phyloP scores from a whole-genome alignment of 2,113 vertebrate genomes.

The Sigmodon hispidus region DNA sequence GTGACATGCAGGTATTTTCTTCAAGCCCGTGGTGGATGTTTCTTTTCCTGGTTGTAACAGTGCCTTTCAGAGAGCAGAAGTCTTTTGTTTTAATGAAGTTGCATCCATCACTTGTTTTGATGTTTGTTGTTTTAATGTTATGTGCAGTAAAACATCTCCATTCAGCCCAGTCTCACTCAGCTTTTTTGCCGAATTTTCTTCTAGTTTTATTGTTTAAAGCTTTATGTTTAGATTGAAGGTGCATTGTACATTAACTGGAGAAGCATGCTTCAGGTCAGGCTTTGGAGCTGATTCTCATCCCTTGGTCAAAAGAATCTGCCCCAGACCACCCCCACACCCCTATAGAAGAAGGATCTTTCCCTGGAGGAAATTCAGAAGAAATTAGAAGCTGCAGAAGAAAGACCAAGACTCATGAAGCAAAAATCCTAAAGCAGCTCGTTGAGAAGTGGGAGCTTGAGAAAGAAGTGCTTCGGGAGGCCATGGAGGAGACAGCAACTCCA shows the following conservation, averaged over 20 bases:
- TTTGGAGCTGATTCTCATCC: constrained; percentile 96
- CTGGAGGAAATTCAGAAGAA: constrained; percentile 97
- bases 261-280: constrained; percentile 96
- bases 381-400: constrained; percentile 95
- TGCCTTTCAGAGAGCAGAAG: not conserved
- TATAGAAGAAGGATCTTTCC: constrained; percentile 94
- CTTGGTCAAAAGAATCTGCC: constrained; percentile 91
- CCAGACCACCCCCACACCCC: constrained; percentile 92
- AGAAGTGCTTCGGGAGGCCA: constrained; percentile 96
- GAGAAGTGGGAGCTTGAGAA: constrained; percentile 97
- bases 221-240: not conserved
- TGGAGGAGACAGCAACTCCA: constrained; percentile 96
- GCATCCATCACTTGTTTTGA: not conserved
- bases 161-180: not conserved
- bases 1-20: not conserved
- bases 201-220: not conserved
- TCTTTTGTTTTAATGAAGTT: not conserved
- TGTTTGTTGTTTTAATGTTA: not conserved
- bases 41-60: not conserved
- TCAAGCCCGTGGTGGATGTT: not conserved
- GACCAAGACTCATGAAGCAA: constrained; percentile 95
- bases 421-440: constrained; percentile 94
- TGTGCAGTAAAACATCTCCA: not conserved
- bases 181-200: not conserved
- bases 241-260: constrained; percentile 83